A percentile compares a stretch with the other conserved stretches of the same genome.
These are phyloP conservation scores for Biston stratarius DNA, from an alignment of 2,888 invertebrate species.

Conservation along the genomic window DNA sequence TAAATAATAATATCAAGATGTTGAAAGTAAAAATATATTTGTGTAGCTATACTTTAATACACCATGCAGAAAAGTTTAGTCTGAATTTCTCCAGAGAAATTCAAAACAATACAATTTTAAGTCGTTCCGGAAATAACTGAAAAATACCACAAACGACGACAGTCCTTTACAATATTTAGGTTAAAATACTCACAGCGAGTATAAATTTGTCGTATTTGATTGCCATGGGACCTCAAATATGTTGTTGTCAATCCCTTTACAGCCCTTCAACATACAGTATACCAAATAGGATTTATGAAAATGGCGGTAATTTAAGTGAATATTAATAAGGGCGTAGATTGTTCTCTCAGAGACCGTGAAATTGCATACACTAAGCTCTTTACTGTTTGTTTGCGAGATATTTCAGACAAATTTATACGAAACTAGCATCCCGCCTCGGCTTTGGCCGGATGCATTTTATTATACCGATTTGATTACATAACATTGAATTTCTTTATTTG, in stretches of 20 bases:
- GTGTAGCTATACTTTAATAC: no score
- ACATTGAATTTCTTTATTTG: no score
- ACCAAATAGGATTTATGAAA: constrained; percentile 41
- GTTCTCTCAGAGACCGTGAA: constrained; percentile 33
- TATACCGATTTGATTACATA: no score
- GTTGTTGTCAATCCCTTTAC: constrained; percentile 41
- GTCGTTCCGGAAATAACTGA: neutral
- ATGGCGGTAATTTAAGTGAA: constrained; percentile 32
- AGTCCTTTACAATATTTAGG: constrained; percentile 10
- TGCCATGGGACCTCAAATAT: constrained; percentile 17
- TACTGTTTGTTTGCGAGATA: constrained; percentile 20
- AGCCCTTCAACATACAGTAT: constrained; percentile 29
- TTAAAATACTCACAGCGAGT: constrained; percentile 9
- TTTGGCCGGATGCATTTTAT: neutral
- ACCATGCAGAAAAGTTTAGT: no score
- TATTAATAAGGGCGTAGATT: constrained; percentile 30
- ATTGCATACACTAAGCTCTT: constrained; percentile 37
- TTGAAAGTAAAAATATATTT: no score
- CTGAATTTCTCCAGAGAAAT: no score
- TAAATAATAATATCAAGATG: no score
- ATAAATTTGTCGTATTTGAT: constrained; percentile 26
- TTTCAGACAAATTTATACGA: constrained; percentile 11
- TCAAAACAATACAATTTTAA: neutral
- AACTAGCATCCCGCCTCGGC: neutral
- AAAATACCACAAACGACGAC: constrained; percentile 1